phyloP scores from a whole-genome alignment of 2,113 vertebrate genomes.

The Nettapus auritus region DNA sequence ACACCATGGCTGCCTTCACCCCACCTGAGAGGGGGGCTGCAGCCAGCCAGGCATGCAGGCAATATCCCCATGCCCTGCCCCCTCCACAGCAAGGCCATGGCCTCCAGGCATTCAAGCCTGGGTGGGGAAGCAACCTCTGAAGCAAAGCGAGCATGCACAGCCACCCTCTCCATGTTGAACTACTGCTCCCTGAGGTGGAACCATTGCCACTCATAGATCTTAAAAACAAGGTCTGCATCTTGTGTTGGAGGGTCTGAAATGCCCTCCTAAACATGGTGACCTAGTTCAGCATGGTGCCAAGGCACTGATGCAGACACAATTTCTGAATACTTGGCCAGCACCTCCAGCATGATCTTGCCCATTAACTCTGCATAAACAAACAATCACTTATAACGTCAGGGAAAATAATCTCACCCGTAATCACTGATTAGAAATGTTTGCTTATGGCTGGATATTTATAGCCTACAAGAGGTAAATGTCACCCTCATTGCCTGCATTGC shows the following conservation, averaged over 20 bases:
- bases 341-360: constrained; percentile 8
- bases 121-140: neutral
- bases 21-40: neutral
- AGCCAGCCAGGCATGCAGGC: neutral
- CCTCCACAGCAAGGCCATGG: neutral
- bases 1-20: neutral
- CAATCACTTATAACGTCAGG: constrained; percentile 16
- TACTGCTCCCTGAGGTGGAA: neutral
- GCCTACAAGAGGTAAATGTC: constrained; percentile 62
- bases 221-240: neutral
- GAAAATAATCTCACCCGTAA: constrained; percentile 48
- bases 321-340: neutral
- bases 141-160: no score
- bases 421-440: constrained; percentile 69
- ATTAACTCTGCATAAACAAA: constrained; percentile 64
- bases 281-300: neutral
- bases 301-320: neutral
- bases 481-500: constrained; percentile 25
- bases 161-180: neutral
- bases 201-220: fast-evolving
- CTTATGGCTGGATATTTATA: constrained; percentile 63
- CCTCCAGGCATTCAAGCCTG: neutral
- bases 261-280: neutral
- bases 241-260: neutral
- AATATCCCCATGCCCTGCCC: neutral